These are phyloP conservation scores for Centropyge bicolor DNA, from an alignment of 2,797 vertebrate genomes.

Conservation along the genomic window DNA sequence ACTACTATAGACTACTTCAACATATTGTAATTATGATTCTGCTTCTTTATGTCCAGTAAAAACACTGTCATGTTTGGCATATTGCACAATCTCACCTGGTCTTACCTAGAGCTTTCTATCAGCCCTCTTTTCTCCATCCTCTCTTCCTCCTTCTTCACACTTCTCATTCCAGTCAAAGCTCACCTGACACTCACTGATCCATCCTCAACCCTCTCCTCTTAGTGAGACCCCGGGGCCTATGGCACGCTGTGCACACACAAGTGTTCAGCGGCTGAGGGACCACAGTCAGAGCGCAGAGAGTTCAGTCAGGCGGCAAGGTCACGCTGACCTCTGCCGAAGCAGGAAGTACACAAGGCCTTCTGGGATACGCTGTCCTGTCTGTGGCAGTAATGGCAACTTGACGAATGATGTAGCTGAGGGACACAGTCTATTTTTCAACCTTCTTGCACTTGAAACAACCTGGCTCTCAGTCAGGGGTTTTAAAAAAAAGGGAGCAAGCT, in stretches of 20 bases:
- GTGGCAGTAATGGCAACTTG: constrained; percentile 37
- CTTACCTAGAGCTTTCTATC: constrained; percentile 3
- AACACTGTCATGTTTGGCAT: not conserved
- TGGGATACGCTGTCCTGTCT: constrained; percentile 65
- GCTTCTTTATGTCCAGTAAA: not conserved
- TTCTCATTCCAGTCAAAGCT: constrained; percentile 26
- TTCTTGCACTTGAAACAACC: constrained; percentile 39
- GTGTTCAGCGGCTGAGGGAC: constrained; percentile 46
- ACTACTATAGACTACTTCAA: not conserved
- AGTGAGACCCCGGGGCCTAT: constrained; percentile 32
- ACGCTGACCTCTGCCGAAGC: constrained; percentile 69
- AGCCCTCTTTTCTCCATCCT: not conserved
- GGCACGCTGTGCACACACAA: constrained; percentile 14
- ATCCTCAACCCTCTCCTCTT: constrained; percentile 20
- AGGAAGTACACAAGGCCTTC: constrained; percentile 60
- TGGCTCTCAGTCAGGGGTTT: constrained; percentile 22
- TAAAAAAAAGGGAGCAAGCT: constrained; percentile 12
- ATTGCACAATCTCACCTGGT: not conserved
- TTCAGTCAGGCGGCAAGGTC: constrained; percentile 73
- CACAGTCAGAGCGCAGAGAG: constrained; percentile 26
- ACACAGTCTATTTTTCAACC: constrained; percentile 32
- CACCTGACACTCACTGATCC: constrained; percentile 38
- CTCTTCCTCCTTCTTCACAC: not conserved
- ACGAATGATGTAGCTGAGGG: constrained; percentile 56
- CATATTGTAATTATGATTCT: not conserved